These are phyloP conservation scores for Tethea ocularis DNA, from an alignment of 2,888 invertebrate genomes.

Conservation along the genomic window DNA sequence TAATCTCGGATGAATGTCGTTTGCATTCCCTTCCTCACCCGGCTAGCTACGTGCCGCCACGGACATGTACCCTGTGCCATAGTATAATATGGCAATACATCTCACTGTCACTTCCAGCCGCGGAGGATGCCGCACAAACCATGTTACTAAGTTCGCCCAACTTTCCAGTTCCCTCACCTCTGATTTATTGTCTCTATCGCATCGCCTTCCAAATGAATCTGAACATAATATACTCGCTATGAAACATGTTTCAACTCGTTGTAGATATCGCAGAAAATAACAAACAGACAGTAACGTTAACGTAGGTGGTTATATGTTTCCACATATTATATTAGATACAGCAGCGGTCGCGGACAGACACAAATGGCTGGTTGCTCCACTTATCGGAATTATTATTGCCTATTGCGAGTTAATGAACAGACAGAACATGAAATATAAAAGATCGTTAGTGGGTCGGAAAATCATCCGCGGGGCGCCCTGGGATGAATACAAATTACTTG, in stretches of 20 bases:
- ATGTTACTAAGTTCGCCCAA: slow-evolving; percentile 2
- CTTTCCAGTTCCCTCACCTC: neutral
- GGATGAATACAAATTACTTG: neutral
- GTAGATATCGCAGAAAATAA: neutral
- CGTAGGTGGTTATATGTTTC: neutral
- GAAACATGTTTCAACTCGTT: neutral
- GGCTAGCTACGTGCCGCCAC: neutral
- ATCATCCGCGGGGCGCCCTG: neutral
- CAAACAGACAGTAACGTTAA: neutral
- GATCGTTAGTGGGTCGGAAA: neutral
- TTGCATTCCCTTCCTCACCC: neutral
- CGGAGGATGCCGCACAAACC: neutral
- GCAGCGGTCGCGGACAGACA: neutral
- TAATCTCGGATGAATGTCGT: neutral
- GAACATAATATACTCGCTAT: neutral
- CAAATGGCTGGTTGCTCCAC: neutral
- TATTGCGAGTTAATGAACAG: slow-evolving; percentile 2
- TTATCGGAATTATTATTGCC: slow-evolving; percentile 3
- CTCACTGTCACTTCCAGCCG: neutral
- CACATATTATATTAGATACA: neutral
- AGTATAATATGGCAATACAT: neutral
- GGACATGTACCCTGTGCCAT: neutral
- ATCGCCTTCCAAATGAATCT: neutral
- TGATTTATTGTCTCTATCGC: slow-evolving; percentile 1
- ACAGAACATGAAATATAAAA: neutral